Percentiles rank a stretch among this genome's conserved stretches.
These are phyloP conservation scores for Ceriagrion tenellum DNA, from an alignment of 2,888 invertebrate genomes.

Conservation along the genomic window DNA sequence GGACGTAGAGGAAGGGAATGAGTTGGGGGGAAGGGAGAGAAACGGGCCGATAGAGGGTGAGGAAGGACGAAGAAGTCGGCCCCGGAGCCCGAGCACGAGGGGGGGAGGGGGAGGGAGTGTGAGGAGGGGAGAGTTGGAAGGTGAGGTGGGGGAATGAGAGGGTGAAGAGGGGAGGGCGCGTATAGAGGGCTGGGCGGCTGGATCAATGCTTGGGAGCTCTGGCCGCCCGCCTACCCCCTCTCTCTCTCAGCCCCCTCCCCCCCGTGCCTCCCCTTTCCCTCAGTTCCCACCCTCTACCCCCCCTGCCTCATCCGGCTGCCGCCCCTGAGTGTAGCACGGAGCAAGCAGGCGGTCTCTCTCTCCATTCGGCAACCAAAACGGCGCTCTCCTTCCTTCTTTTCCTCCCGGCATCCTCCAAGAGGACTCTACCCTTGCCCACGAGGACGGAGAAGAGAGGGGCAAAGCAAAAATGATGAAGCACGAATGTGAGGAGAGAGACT, in stretches of 20 bases:
- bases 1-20: not conserved
- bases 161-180: not conserved
- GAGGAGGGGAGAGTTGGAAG: not conserved
- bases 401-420: not conserved
- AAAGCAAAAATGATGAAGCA: no score
- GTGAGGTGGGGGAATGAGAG: not conserved
- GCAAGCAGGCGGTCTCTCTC: not conserved
- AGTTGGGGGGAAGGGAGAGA: not conserved
- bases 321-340: not conserved
- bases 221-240: conserved; percentile 49
- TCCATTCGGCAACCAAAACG: not conserved
- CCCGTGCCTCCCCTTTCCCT: not conserved
- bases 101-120: not conserved
- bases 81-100: not conserved
- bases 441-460: no score
- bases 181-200: not conserved
- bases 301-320: conserved; percentile 70
- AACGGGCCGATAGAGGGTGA: no score
- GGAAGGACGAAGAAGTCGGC: not conserved
- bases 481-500: no score
- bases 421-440: no score
- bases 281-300: not conserved
- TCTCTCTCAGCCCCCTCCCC: no score
- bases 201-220: conserved; percentile 42
- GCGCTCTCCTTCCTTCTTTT: not conserved